Evolutionary conservation across 2,888 invertebrate genomes (phyloP).

Genomic region (Heteropelma amictum): DNA sequence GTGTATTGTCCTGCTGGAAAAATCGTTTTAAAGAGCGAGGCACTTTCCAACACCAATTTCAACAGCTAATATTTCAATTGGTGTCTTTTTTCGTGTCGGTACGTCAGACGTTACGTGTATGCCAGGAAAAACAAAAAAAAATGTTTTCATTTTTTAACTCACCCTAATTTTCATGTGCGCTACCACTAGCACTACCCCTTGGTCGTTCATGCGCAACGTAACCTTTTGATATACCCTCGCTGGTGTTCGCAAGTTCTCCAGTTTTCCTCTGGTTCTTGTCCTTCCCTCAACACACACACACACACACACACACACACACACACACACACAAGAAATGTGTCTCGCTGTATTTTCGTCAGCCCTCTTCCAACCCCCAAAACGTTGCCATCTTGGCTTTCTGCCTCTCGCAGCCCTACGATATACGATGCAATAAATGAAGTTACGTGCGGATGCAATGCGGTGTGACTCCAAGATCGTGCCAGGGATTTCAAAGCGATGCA

Average conservation of each 20-base stretch:
- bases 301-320: too few species aligned
- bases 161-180: too few species aligned
- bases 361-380: conserved; percentile 63
- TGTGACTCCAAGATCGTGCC: conserved; percentile 60
- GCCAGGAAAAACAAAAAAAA: too few species aligned
- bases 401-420: too few species aligned
- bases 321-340: conserved; percentile 68
- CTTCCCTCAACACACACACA: conserved; percentile 62
- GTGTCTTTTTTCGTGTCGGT: too few species aligned
- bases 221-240: conserved; percentile 2
- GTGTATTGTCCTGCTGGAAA: too few species aligned
- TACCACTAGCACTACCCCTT: too few species aligned
- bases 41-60: too few species aligned
- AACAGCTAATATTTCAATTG: too few species aligned
- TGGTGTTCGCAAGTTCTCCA: conserved; percentile 53
- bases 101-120: too few species aligned
- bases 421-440: conserved; percentile 67
- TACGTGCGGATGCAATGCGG: conserved; percentile 68
- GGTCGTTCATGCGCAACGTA: conserved; percentile 40
- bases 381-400: conserved; percentile 74
- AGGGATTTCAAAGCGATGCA: conserved; percentile 69
- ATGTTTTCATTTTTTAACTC: too few species aligned
- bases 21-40: too few species aligned
- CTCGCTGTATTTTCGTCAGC: conserved; percentile 75
- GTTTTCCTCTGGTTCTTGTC: conserved; percentile 58